A percentile compares a stretch with the other conserved stretches of the same genome.
phyloP scores from a whole-genome alignment of 2,113 vertebrate genomes.

The Pollachius pollachius region DNA sequence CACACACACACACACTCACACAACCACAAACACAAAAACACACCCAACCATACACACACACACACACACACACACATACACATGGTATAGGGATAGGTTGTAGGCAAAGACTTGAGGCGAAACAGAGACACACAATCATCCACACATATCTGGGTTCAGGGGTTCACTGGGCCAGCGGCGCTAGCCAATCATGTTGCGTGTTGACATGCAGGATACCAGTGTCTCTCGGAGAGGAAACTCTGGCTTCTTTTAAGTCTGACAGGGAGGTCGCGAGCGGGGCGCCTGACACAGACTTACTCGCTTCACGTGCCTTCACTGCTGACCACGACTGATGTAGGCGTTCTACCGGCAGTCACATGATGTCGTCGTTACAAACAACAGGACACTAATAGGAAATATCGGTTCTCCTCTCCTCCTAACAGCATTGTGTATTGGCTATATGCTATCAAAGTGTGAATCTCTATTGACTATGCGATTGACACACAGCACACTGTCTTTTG shows the following conservation, averaged over 20 bases:
- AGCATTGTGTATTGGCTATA: too few species aligned
- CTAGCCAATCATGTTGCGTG: constrained; percentile 56
- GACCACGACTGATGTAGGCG: too few species aligned
- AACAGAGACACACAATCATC: constrained; percentile 44
- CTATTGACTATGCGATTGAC: constrained; percentile 1
- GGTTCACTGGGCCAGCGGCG: constrained; percentile 63
- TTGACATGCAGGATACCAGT: constrained; percentile 65
- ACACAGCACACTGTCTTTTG: too few species aligned
- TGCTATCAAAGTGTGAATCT: constrained; percentile 13
- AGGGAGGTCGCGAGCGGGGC: constrained; percentile 42
- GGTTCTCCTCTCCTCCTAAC: too few species aligned
- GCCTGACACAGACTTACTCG: constrained; percentile 50
- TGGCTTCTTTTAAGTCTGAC: constrained; percentile 64
- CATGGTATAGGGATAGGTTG: not conserved
- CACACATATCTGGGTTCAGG: constrained; percentile 48
- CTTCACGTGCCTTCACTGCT: constrained; percentile 44
- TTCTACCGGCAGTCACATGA: too few species aligned
- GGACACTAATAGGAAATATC: too few species aligned
- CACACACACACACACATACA: constrained; percentile 3
- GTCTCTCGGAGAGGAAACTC: constrained; percentile 67
- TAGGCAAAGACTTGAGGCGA: constrained; percentile 43
- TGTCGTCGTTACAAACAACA: too few species aligned
- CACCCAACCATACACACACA: not conserved
- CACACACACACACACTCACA: constrained; percentile 5
- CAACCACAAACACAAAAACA: not conserved